phyloP scores from a whole-genome alignment of 2,888 invertebrate species.

The Sarcophaga rosellei region DNA sequence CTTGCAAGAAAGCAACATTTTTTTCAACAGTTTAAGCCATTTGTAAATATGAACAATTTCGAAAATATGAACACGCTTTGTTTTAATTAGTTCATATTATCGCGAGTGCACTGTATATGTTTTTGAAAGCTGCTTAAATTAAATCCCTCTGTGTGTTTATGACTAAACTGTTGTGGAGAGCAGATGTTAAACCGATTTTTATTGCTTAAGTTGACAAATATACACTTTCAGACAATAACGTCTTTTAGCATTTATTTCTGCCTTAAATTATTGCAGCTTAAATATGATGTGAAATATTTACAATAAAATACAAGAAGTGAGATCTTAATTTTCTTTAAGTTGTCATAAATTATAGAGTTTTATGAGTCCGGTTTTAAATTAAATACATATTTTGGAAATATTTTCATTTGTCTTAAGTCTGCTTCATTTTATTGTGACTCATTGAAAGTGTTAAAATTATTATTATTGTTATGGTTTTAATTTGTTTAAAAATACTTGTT shows the following conservation, averaged over 20 bases:
- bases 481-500: too few species aligned
- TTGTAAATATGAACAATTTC: too few species aligned
- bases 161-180: conserved; percentile 21
- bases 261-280: conserved; percentile 50
- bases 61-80: too few species aligned
- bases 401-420: not conserved
- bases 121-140: conserved; percentile 60
- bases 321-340: conserved; percentile 58
- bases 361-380: not conserved
- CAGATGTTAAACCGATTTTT: conserved; percentile 52
- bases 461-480: not conserved
- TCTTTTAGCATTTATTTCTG: conserved; percentile 38
- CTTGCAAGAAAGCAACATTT: too few species aligned
- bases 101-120: too few species aligned
- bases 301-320: conserved; percentile 20
- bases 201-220: conserved; percentile 63
- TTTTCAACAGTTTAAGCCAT: too few species aligned
- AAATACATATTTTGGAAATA: not conserved
- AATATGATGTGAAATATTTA: conserved; percentile 14
- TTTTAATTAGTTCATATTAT: too few species aligned
- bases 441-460: not conserved
- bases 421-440: not conserved
- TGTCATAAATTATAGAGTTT: conserved; percentile 52
- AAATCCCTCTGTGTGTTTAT: conserved; percentile 36
- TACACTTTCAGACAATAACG: conserved; percentile 57